A percentile compares a stretch with the other conserved stretches of the same genome.
phyloP scores from a whole-genome alignment of 2,113 vertebrate genomes.

The Calcarius ornatus region DNA sequence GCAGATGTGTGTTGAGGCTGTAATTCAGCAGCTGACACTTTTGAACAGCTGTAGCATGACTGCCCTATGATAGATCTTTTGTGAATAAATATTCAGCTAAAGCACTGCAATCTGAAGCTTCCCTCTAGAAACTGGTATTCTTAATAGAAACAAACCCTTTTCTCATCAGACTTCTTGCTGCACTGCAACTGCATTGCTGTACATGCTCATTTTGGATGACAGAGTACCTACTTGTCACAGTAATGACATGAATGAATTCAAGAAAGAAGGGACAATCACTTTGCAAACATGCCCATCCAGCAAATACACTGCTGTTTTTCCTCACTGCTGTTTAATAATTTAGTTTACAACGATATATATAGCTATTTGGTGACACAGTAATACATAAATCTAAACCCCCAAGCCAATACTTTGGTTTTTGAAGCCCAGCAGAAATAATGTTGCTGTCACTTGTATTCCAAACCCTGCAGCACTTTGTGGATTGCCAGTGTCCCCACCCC shows the following conservation, averaged over 20 bases:
- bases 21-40: neutral
- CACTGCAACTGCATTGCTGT: neutral
- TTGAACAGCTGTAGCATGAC: neutral
- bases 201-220: neutral
- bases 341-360: neutral
- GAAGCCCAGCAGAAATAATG: neutral
- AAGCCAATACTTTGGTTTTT: neutral
- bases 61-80: neutral
- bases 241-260: neutral
- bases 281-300: neutral
- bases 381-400: neutral
- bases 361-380: neutral
- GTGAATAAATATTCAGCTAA: neutral
- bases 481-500: neutral
- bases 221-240: neutral
- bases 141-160: neutral
- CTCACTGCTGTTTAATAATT: neutral
- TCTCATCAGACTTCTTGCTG: neutral
- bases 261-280: neutral
- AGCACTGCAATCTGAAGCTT: neutral
- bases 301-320: neutral
- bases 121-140: neutral
- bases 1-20: neutral
- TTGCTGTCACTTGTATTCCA: neutral
- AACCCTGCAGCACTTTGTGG: neutral